phyloP scores from a whole-genome alignment of 2,113 vertebrate genomes.

The Odobenus rosmarus region DNA sequence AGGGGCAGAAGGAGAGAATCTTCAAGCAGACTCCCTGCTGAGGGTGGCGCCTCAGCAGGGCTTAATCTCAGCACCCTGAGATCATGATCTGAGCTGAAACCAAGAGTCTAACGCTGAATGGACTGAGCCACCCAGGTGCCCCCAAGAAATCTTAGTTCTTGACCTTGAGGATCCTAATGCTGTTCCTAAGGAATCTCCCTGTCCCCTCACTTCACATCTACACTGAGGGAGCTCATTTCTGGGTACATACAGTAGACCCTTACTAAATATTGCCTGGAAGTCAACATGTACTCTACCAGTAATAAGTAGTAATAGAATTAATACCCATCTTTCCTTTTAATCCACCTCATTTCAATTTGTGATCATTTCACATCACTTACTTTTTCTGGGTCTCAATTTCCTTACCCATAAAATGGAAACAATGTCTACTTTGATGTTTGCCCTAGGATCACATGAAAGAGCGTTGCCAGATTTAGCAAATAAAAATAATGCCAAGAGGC shows the following conservation, averaged over 20 bases:
- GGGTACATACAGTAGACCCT: too few relatives aligned
- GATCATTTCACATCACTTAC: background rate
- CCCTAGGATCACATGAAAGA: background rate
- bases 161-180: background rate
- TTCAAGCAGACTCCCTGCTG: too few relatives aligned
- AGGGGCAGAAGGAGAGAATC: background rate
- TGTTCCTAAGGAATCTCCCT: fast-evolving
- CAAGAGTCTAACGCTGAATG: too few relatives aligned
- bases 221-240: background rate
- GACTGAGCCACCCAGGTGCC: too few relatives aligned
- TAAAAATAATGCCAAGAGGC: background rate
- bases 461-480: background rate
- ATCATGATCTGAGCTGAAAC: too few relatives aligned
- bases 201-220: background rate
- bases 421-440: background rate
- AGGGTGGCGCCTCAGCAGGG: too few relatives aligned
- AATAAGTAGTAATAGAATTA: background rate
- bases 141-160: background rate
- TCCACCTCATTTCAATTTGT: background rate
- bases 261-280: background rate
- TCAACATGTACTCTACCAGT: background rate
- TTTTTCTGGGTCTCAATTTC: background rate
- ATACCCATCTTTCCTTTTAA: background rate
- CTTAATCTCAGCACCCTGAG: too few relatives aligned
- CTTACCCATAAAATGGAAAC: background rate